phyloP scores from a whole-genome alignment of 2,888 invertebrate genomes.

The Volucella inanis region DNA sequence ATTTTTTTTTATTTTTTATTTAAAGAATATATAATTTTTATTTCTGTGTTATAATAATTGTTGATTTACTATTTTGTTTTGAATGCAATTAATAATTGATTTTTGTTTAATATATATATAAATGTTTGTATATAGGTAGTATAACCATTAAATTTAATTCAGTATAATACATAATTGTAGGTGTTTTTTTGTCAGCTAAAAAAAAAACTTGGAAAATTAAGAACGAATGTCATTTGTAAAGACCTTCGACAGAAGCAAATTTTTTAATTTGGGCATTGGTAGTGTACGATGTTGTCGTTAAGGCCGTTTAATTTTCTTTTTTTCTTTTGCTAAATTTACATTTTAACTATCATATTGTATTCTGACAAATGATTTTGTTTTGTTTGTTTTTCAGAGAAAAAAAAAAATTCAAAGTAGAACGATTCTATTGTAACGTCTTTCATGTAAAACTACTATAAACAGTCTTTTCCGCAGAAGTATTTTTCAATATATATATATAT shows the following conservation, averaged over 20 bases:
- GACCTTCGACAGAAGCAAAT: conserved; percentile 59
- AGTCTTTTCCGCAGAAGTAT: conserved; percentile 73
- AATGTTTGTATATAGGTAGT: conserved; percentile 33
- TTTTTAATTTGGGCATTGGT: conserved; percentile 49
- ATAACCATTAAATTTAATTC: conserved; percentile 48
- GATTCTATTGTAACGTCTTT: conserved; percentile 56
- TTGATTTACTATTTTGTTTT: conserved; percentile 28
- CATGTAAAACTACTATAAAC: conserved; percentile 73
- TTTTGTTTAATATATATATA: conserved; percentile 49
- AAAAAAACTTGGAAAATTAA: conserved; percentile 11
- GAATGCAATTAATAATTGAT: conserved; percentile 51
- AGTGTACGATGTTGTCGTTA: conserved; percentile 71
- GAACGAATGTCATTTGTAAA: conserved; percentile 11
- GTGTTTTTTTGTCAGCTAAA: conserved; percentile 31
- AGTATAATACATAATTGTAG: conserved; percentile 59
- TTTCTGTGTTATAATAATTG: conserved; percentile 46
- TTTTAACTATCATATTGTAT: neutral
- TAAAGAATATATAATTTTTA: conserved; percentile 25
- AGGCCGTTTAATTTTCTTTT: conserved; percentile 59
- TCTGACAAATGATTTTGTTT: neutral
- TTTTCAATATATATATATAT: conserved; percentile 55
- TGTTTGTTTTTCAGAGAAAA: conserved; percentile 13
- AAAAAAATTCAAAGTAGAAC: conserved; percentile 19
- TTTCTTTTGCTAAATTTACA: conserved; percentile 32
- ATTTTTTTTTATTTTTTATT: conserved; percentile 8